These are phyloP conservation scores for Hystrix brachyura DNA, from an alignment of 2,113 vertebrate genomes.

Conservation along the genomic window DNA sequence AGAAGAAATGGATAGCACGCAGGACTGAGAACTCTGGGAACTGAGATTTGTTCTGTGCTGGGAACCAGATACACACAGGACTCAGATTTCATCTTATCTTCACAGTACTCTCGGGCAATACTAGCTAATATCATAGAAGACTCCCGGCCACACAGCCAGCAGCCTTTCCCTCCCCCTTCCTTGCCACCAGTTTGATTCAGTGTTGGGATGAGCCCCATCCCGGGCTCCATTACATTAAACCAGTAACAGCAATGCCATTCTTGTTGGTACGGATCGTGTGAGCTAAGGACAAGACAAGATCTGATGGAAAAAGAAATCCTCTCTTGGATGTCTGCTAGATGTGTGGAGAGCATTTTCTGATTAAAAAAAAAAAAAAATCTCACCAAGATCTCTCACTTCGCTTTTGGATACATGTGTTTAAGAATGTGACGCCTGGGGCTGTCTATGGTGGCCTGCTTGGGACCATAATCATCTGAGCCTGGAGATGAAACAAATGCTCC, in stretches of 20 bases:
- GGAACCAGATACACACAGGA: not conserved
- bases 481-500: not conserved
- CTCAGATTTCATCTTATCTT: not conserved
- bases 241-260: not conserved
- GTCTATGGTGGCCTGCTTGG: not conserved
- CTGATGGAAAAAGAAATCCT: not conserved
- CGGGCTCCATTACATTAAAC: not conserved
- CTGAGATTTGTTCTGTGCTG: not conserved
- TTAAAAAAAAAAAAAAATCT: not conserved
- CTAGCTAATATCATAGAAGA: not conserved
- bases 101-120: not conserved
- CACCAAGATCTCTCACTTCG: not conserved
- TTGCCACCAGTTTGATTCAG: not conserved
- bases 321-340: not conserved
- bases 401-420: not conserved
- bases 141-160: not conserved
- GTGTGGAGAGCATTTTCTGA: not conserved
- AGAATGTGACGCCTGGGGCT: not conserved
- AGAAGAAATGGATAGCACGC: not conserved
- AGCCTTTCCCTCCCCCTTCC: not conserved
- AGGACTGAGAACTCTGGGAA: not conserved
- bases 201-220: not conserved
- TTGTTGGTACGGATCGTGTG: not conserved
- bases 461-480: not conserved
- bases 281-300: not conserved